These are phyloP conservation scores for Boulengeromyrus knoepffleri DNA, from an alignment of 2,113 vertebrate genomes.

Conservation along the genomic window DNA sequence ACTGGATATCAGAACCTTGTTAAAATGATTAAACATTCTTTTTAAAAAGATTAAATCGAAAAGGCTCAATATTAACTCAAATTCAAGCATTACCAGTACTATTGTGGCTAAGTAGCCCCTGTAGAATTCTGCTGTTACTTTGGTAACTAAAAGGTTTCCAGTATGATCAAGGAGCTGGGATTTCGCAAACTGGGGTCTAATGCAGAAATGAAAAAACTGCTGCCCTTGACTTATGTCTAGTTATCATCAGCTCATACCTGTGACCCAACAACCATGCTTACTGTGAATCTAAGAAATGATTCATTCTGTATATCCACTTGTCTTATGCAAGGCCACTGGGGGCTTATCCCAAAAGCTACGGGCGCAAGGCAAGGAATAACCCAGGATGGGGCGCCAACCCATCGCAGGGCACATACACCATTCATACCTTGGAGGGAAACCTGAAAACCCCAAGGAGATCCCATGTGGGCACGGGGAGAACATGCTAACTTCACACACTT, in stretches of 20 bases:
- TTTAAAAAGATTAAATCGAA: background rate
- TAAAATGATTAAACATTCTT: background rate
- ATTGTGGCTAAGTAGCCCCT: background rate
- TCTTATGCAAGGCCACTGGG: background rate
- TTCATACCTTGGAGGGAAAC: background rate
- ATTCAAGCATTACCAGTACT: background rate
- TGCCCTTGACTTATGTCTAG: background rate
- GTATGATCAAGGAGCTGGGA: background rate
- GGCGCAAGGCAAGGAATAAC: background rate
- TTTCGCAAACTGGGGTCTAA: background rate
- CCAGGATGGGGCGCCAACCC: background rate
- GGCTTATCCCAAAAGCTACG: background rate
- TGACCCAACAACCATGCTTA: background rate
- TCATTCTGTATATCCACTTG: background rate
- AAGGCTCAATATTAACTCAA: background rate
- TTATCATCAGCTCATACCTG: background rate
- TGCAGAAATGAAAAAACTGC: background rate
- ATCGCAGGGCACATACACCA: background rate
- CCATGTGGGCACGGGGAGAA: background rate
- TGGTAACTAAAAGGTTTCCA: background rate
- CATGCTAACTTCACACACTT: background rate
- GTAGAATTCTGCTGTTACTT: background rate
- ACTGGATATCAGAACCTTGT: background rate
- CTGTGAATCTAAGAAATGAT: background rate
- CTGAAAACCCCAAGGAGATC: background rate